These are phyloP conservation scores for Cyclina sinensis DNA, from an alignment of 1,140 invertebrate species.

Conservation along the genomic window DNA sequence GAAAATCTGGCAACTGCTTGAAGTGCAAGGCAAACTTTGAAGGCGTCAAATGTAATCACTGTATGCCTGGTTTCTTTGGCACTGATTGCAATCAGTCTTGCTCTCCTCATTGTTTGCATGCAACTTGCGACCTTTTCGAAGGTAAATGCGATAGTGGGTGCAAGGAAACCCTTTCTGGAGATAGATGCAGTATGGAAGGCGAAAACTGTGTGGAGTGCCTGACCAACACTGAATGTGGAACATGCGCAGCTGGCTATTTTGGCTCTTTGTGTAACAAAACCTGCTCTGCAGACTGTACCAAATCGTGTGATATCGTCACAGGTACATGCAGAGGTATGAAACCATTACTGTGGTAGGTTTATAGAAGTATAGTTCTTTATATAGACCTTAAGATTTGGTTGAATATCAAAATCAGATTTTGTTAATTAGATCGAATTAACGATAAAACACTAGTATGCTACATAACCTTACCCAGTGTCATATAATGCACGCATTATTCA, in stretches of 20 bases:
- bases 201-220: background rate
- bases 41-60: no score
- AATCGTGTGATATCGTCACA: background rate
- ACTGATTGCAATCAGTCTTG: background rate
- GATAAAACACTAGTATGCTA: no score
- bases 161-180: background rate
- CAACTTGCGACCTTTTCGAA: background rate
- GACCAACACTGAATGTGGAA: background rate
- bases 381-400: no score
- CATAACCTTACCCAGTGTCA: no score
- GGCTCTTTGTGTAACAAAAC: background rate
- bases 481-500: no score
- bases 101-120: background rate
- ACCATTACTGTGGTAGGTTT: no score
- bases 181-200: background rate
- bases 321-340: no score
- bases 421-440: no score
- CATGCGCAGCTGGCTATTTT: background rate
- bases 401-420: no score
- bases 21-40: no score
- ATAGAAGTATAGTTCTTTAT: no score
- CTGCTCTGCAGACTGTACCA: background rate
- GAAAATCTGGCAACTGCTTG: no score
- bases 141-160: background rate
- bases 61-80: background rate